Conservation (phyloP, 1,140 invertebrate species). For the Lepidurus arcticus region DNA sequence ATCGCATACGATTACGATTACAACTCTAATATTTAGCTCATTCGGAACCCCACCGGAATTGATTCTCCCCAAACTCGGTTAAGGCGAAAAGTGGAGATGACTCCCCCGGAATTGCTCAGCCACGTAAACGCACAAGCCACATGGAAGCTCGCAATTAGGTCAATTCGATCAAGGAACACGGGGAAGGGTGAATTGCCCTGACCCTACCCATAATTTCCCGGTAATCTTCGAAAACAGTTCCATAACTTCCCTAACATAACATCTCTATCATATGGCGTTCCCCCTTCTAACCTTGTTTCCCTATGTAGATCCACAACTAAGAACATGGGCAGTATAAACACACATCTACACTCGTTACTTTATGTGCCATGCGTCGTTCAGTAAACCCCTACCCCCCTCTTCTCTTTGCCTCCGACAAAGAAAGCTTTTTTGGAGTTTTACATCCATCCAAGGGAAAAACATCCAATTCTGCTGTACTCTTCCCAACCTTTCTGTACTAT, state of each 20-base stretch:
- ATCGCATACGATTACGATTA: conserved; percentile 8
- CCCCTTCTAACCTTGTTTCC: not conserved
- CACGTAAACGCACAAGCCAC: not conserved
- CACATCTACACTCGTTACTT: not conserved
- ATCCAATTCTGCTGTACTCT: conserved; percentile 21
- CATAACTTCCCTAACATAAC: not conserved
- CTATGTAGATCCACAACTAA: not conserved
- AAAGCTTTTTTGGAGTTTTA: not conserved
- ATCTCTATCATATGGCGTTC: not conserved
- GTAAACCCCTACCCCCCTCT: not conserved
- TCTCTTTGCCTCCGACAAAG: not conserved
- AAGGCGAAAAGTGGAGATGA: no score
- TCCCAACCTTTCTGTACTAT: not conserved
- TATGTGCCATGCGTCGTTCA: conserved; percentile 19
- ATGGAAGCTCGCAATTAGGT: not conserved
- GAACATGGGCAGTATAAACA: not conserved
- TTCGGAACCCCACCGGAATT: not conserved
- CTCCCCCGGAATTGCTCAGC: not conserved
- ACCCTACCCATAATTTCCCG: not conserved
- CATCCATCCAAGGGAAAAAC: conserved; percentile 18
- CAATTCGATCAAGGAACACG: not conserved
- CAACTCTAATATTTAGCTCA: not conserved
- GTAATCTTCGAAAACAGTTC: not conserved
- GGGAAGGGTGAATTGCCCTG: not conserved
- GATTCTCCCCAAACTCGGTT: no score